Base-by-base conservation (phyloP, 2,888 invertebrate species). In the Andrena minutula region DNA sequence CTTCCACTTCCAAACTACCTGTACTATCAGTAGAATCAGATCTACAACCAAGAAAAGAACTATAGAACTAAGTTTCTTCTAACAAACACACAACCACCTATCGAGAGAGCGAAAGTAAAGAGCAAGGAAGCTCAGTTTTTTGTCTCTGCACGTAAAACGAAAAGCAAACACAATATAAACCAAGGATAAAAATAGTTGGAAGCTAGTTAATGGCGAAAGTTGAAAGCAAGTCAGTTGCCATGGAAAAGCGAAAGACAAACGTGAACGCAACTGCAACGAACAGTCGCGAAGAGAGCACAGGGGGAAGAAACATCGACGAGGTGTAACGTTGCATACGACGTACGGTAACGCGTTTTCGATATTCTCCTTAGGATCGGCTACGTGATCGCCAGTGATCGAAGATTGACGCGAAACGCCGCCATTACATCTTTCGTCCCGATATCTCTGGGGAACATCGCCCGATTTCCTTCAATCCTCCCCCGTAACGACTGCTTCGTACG, bases 351-450 rank as follows among this genome's bases (percentile, higher is more conserved):
- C 80, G 58, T 79, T 86, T 83, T 86, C 83, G 80, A 86, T 87
- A 86, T 87, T 87, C 86, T 68, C 47, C 83, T 56, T 76, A 74
- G 79, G 83, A 81, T 70, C 81, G 60, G 75, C 65, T 83, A 87
- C 85, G 84, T 83, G 89, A 88, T 87, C 82, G 78, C 49, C 65
- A 64, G 61, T 82, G 87, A 81, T 89, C 83, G 85, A 84, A 76
- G 78, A 68, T 76, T 83, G 80, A 83, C 83, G 70, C 53, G 73
- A 72, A 75, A 78, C 60, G 71, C 65, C 69, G 28, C 74, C 74
- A 49, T 87, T 84, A 69, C 83, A 63, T 79, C 69, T 66, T 66
- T 32, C 49, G 32, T 8, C 56, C 30, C 26, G 41, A 41, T 51
- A 82, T 82, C 71, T 61, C 41, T 8, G 8, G 68, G 63, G 58